phyloP scores from a whole-genome alignment of 2,113 vertebrate genomes.

The Entomyzon cyanotis region DNA sequence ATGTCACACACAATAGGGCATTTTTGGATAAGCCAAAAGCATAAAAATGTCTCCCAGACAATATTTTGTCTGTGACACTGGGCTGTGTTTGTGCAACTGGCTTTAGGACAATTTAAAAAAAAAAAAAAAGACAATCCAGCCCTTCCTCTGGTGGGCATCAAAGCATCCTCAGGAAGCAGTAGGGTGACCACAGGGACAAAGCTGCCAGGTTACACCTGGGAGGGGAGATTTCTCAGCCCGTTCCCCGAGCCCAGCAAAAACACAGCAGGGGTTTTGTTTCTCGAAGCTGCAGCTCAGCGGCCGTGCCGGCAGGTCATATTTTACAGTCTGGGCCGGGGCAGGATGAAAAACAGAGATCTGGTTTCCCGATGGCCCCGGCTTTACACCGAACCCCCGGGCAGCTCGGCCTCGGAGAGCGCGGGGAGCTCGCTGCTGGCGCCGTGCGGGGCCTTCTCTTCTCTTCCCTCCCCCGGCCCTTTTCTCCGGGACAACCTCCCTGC shows the following conservation, averaged over 20 bases:
- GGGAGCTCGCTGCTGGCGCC: background rate
- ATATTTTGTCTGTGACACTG: background rate
- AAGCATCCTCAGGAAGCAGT: background rate
- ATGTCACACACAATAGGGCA: slow-evolving; percentile 26
- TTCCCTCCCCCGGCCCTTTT: background rate
- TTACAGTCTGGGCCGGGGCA: slow-evolving; percentile 56
- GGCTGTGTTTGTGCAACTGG: background rate
- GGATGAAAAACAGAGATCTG: slow-evolving; percentile 36
- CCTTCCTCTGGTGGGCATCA: background rate
- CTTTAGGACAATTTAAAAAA: background rate
- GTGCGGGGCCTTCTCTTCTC: background rate
- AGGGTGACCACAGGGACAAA: background rate
- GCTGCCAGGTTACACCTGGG: background rate
- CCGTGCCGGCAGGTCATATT: slow-evolving; percentile 50
- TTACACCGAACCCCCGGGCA: slow-evolving; percentile 49
- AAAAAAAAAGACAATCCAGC: background rate
- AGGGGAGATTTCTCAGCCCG: background rate
- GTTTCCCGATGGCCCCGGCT: slow-evolving; percentile 34
- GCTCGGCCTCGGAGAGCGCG: background rate
- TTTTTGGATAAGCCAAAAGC: background rate
- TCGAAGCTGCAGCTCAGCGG: background rate
- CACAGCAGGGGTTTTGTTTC: slow-evolving; percentile 60
- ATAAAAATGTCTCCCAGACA: background rate
- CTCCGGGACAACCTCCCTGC: background rate
- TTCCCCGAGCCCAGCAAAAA: slow-evolving; percentile 33